Evolutionary conservation across 2,797 vertebrate species (phyloP).

Genomic region (Microcaecilia unicolor): DNA sequence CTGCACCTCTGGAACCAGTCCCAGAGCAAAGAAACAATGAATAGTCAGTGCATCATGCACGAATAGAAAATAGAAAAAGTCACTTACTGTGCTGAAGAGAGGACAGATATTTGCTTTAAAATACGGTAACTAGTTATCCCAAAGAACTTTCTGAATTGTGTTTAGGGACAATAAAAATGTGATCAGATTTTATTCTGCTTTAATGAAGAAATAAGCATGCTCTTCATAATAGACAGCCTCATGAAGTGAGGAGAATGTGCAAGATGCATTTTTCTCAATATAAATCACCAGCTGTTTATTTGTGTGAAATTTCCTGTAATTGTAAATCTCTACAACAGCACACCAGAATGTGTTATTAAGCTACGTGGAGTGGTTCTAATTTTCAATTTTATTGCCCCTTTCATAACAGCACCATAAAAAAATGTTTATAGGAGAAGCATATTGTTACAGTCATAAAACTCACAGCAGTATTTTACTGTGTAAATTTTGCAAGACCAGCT

Average conservation of each 20-base stretch:
- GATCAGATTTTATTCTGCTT: slow-evolving; percentile 17
- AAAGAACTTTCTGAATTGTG: slow-evolving; percentile 12
- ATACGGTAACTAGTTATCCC: slow-evolving; percentile 8
- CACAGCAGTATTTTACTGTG: no score
- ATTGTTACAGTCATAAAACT: no score
- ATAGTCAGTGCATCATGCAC: no score
- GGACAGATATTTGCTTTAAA: slow-evolving; percentile 6
- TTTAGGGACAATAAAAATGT: slow-evolving; percentile 20
- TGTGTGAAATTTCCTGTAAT: slow-evolving; percentile 19
- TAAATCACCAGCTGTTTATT: slow-evolving; percentile 17
- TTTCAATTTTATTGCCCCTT: slow-evolving; percentile 20
- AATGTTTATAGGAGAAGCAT: no score
- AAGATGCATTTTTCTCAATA: slow-evolving; percentile 20
- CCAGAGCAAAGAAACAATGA: no score
- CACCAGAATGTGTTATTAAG: slow-evolving; percentile 22
- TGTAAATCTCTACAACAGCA: slow-evolving; percentile 18
- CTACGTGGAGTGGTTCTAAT: slow-evolving; percentile 20
- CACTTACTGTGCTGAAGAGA: no score
- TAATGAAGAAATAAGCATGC: slow-evolving; percentile 19
- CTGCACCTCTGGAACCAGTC: no score
- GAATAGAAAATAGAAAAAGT: no score
- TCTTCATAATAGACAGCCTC: slow-evolving; percentile 18
- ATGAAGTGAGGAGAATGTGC: slow-evolving; percentile 11
- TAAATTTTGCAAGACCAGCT: no score
- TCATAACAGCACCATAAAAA: slow-evolving; percentile 14